Conservation (phyloP, 1,140 invertebrate species). For the Octopus bimaculoides region DNA sequence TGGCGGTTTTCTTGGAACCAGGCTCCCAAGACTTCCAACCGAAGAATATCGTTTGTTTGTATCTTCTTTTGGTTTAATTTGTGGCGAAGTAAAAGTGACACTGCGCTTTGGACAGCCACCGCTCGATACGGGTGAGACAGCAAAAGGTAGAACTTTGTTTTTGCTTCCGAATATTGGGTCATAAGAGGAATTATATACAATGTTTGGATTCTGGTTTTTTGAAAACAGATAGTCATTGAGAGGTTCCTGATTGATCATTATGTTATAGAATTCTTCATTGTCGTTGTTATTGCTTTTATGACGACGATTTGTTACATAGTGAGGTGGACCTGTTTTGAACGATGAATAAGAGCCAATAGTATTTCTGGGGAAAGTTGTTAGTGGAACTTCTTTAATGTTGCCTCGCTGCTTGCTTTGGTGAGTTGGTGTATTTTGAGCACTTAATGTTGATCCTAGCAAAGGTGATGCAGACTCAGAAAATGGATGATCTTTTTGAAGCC, state of each 20-base stretch:
- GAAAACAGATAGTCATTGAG: neutral
- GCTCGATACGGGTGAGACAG: neutral
- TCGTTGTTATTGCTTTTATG: neutral
- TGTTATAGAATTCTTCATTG: neutral
- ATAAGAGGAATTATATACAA: slow-evolving; percentile 3
- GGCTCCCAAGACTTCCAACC: neutral
- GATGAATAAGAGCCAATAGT: neutral
- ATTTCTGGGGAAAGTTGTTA: neutral
- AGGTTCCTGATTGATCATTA: neutral
- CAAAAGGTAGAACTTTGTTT: neutral
- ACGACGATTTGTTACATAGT: neutral
- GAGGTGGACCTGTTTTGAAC: neutral
- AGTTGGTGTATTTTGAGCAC: neutral
- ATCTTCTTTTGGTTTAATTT: neutral
- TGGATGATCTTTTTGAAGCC: neutral
- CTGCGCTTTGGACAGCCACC: neutral
- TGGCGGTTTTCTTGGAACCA: neutral
- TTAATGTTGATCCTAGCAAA: neutral
- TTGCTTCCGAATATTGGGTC: neutral
- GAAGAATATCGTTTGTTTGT: slow-evolving; percentile 9
- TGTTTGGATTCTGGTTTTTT: neutral
- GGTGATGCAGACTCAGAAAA: slow-evolving; percentile 5
- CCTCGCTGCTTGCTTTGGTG: neutral
- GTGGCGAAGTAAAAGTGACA: neutral
- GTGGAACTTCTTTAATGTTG: neutral